Base-by-base conservation (phyloP, 2,797 vertebrate genomes). In the Tenualosa thibaudeaui region DNA sequence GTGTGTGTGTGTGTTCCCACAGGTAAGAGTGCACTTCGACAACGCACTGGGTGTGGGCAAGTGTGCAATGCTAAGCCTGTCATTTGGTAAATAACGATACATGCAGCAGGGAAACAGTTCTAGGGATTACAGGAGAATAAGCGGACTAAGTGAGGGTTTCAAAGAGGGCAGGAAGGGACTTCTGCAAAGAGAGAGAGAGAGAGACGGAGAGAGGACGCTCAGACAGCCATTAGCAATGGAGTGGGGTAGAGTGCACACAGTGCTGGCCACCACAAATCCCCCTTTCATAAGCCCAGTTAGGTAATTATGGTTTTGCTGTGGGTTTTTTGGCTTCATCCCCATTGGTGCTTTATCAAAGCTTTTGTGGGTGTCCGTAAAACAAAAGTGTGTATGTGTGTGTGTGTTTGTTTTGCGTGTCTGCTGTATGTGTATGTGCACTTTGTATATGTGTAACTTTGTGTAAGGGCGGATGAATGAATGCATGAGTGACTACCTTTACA, bases 301-400 rank as follows among this genome's bases (percentile, higher is more conserved):
- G 88, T 93, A 94, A 96, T 96, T 95, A 95, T 84, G 58, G 90
- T 83, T 92, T 92, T 89, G 85, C 94, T 93, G 93, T 94, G 85
- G 85, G 92, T 92, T 92, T 93, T 94, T 93, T 93, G 85, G 88
- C 88, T 85, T 86, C 60, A 88, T 91, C 89, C 31, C 90, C 92
- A 90, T 90, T 86, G 53, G 88, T 91, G 91, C 17, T 78, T 43
- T 78, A 46, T 56, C 31, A 84, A 26, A 78, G 43, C 68, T 17
- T 82, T 56, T 65, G 60, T 65, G 60, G 71, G 71, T 78, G 71
- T 78, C 71, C 71, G 17, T 75, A 5, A 1, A 49, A 31, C 13
- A 75, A 75, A 19, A 17, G 68, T 75, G 68, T 75, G 68, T 75
- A 31, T 75, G 31, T 75, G 40, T 78, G 71, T 78, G 71, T 78